Evolutionary conservation across 2,888 invertebrate genomes (phyloP), one percentile per base, ranked within the genome.

Genomic region (Boloria selene): DNA sequence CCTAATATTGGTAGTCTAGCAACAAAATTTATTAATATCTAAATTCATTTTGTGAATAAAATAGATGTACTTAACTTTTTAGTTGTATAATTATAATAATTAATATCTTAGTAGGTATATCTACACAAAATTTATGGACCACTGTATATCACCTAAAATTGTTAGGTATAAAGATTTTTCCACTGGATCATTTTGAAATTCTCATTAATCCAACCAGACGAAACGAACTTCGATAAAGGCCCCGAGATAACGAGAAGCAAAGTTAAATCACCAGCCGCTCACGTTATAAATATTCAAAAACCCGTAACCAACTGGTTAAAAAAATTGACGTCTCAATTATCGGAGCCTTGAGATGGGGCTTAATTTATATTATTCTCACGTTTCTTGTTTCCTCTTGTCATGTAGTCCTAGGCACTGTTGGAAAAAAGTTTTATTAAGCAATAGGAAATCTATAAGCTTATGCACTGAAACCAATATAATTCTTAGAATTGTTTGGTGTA

Each of bases 281-380:
- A 81, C 79, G 84, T 86, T 88, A 90, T 92, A 90, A 91, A 90
- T 90, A 90, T 90, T 90, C 86, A 87, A 85, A 84, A 83, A 78
- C 75, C 77, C 76, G 77, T 73, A 71, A 67, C 65, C 69, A 61
- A n/a, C 71, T 76, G 80, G 74, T 83, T 80, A 81, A 90, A 90
- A 90, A 90, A 90, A 85, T 84, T 90, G 89, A 92, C 89, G 88
- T 90, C 91, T 92, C 91, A 91, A 92, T 92, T 91, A 92, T 88
- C 87, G 85, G 77, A 76, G 77, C 76, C 72, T 66, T 67, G 74
- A 74, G 73, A 69, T 73, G 73, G 71, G 72, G 62, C 79, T 85
- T 85, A 87, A 87, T 90, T 88, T 90, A 87, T 90, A 90, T 87
- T 86, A 88, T 88, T 89, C 89, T 90, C 90, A 90, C 90, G 87